Evolutionary conservation across 2,113 vertebrate species (phyloP).

Genomic region (Engraulis encrasicolus): DNA sequence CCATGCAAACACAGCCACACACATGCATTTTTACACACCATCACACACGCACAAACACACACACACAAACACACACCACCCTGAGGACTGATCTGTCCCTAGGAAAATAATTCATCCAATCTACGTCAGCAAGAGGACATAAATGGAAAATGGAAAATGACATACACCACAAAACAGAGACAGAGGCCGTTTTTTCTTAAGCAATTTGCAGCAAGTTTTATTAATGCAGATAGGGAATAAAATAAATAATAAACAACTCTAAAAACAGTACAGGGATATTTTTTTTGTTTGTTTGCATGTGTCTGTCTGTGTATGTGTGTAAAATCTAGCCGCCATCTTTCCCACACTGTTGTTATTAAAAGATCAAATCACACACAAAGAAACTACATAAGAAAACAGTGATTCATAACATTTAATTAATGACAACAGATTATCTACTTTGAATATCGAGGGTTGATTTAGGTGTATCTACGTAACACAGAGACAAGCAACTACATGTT

Average conservation of each 20-base stretch:
- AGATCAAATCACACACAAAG: slow-evolving; percentile 25
- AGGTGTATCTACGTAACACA: slow-evolving; percentile 19
- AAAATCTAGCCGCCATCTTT: slow-evolving; percentile 51
- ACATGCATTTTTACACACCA: too few relatives aligned
- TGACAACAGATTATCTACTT: slow-evolving; percentile 23
- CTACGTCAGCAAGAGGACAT: background rate
- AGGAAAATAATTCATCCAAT: background rate
- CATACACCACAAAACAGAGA: background rate
- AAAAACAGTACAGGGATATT: slow-evolving; percentile 64
- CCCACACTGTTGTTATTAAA: slow-evolving; percentile 53
- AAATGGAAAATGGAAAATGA: background rate
- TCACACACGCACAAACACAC: background rate
- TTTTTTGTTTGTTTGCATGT: slow-evolving; percentile 61
- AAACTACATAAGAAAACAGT: slow-evolving; percentile 38
- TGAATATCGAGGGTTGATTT: background rate
- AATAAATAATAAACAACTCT: slow-evolving; percentile 46
- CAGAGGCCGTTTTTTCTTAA: slow-evolving; percentile 57
- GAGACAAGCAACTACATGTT: slow-evolving; percentile 25
- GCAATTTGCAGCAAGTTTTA: slow-evolving; percentile 73
- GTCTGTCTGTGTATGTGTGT: too few relatives aligned
- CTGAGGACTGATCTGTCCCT: background rate
- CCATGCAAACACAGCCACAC: background rate
- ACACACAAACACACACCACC: background rate
- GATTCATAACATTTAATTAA: slow-evolving; percentile 26
- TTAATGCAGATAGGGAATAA: slow-evolving; percentile 65